These are phyloP conservation scores for Drosophila dunni DNA, from an alignment of 1,140 invertebrate species.

Conservation along the genomic window DNA sequence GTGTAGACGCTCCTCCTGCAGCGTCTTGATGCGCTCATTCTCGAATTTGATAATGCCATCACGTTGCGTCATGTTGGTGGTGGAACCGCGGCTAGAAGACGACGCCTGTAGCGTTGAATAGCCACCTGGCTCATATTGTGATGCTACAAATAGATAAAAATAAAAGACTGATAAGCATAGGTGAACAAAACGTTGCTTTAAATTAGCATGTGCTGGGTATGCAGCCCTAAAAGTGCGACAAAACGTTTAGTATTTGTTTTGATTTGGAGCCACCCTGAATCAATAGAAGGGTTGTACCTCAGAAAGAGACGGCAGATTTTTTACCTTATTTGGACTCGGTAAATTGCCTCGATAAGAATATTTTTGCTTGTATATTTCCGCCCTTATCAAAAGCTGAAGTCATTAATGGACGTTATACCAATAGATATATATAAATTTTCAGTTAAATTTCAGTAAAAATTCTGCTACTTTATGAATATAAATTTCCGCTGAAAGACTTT, in stretches of 20 bases:
- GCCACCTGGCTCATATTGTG: slow-evolving; percentile 90
- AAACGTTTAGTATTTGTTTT: slow-evolving; percentile 64
- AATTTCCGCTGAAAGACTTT: too few species aligned
- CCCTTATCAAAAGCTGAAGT: slow-evolving; percentile 43
- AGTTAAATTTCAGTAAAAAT: too few species aligned
- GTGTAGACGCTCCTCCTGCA: slow-evolving; percentile 98
- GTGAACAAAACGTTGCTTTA: slow-evolving; percentile 26
- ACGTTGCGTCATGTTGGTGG: slow-evolving; percentile 93
- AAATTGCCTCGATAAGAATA: slow-evolving; percentile 36
- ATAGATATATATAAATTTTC: slow-evolving; percentile 10
- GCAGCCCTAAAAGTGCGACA: slow-evolving; percentile 54
- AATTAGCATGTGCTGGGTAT: slow-evolving; percentile 32
- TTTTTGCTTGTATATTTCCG: slow-evolving; percentile 13
- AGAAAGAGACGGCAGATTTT: not conserved
- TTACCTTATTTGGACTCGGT: slow-evolving; percentile 4
- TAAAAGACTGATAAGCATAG: slow-evolving; percentile 63
- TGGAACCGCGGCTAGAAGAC: slow-evolving; percentile 85
- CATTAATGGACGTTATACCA: slow-evolving; percentile 23
- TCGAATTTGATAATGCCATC: slow-evolving; percentile 97
- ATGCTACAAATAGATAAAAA: slow-evolving; percentile 85
- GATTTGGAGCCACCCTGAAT: slow-evolving; percentile 38
- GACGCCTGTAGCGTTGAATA: slow-evolving; percentile 86
- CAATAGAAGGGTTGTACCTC: slow-evolving; percentile 2
- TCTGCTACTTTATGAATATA: too few species aligned
- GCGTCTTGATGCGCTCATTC: slow-evolving; percentile 96